Conservation (phyloP, 2,797 vertebrate genomes). For the Allobates femoralis region DNA sequence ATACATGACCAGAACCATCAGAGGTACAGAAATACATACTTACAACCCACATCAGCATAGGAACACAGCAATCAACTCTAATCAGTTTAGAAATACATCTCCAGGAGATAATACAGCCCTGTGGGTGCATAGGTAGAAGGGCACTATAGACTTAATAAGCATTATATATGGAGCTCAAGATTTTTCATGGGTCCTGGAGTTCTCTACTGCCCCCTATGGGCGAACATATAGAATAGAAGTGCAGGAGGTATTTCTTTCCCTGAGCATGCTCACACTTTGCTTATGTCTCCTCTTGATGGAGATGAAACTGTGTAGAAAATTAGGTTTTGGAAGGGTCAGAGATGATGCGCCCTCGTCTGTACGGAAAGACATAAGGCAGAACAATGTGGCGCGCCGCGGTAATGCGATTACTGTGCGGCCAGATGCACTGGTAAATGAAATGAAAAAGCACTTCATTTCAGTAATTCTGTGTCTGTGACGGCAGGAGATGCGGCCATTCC, state of each 20-base stretch:
- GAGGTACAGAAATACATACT: too few relatives aligned
- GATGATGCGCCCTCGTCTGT: not conserved
- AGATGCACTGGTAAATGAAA: constrained; percentile 49
- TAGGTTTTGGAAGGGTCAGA: not conserved
- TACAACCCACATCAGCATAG: too few relatives aligned
- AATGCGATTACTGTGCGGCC: constrained; percentile 33
- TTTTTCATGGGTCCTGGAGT: not conserved
- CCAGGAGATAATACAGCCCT: too few relatives aligned
- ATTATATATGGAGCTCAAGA: not conserved
- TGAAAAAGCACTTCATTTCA: constrained; percentile 42
- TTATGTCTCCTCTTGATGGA: not conserved
- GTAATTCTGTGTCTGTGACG: constrained; percentile 29
- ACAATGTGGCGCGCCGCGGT: not conserved
- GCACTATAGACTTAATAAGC: too few relatives aligned
- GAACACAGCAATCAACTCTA: too few relatives aligned
- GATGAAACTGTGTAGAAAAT: not conserved
- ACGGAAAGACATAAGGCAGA: constrained; percentile 2
- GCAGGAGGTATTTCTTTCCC: too few relatives aligned
- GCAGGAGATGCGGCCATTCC: not conserved
- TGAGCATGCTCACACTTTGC: not conserved
- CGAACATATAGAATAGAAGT: not conserved
- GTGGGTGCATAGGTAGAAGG: too few relatives aligned
- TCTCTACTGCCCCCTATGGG: not conserved
- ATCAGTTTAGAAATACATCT: too few relatives aligned
- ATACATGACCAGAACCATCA: too few relatives aligned